Evolutionary conservation across 2,888 invertebrate genomes (phyloP), one percentile per base, ranked within the genome.

Genomic region (Volucella inanis): DNA sequence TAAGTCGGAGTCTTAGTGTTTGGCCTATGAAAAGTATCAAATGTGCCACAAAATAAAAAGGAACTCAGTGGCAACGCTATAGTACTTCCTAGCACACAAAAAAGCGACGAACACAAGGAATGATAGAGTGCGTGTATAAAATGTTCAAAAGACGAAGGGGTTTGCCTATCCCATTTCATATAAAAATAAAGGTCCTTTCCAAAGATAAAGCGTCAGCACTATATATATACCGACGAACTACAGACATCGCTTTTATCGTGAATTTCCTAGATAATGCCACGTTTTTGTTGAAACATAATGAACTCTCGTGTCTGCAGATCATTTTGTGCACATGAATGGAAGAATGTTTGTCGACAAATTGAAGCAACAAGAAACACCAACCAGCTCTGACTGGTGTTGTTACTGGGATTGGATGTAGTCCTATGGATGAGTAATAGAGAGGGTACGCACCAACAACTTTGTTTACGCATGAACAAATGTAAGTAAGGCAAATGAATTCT

Each of bases 301-400:
- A 85, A 85, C 81, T 85, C 85, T 31, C 31, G 77, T 85, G 85
- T 81, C 85, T 77, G 81, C 77, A 85, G 85, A 85, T 85, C 85
- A 85, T 81, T 85, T 85, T 81, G 81, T 85, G 80, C 80, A 84
- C 80, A 84, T 84, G 80, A 84, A 84, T 84, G 71, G 75, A 71
- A 61, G 77, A 76, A 84, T 84, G 84, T 84, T 84, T 84, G 84
- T 79, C 75, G 74, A 84, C 67, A 68, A 79, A 78, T 57, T 70
- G 79, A 74, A 64, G 68, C 59, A 54, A 55, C 55, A 68, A 52
- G 76, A 70, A 31, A 18, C 12, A 47, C 18, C 38, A 54, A 74
- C 54, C 41, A 72, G 45, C 72, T 52, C 22, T 64, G 62, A 62
- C 55, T 41, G 57, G 54, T 22, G 39, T 31, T 52, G 47, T 12